phyloP scores from a whole-genome alignment of 2,888 invertebrate genomes.

The Acleris sparsana region DNA sequence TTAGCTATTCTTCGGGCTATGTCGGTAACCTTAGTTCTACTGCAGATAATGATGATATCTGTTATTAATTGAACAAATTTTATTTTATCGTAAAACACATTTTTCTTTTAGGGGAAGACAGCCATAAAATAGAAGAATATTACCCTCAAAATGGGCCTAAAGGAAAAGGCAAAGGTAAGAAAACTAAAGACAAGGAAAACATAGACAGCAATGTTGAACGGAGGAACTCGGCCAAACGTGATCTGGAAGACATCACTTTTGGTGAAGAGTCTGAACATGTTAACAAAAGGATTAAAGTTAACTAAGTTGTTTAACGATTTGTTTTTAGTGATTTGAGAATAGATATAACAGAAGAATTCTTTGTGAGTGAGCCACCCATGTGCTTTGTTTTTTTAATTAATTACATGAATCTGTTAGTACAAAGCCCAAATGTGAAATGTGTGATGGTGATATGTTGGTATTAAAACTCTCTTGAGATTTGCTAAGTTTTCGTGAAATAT shows the following conservation, averaged over 20 bases:
- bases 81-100: neutral
- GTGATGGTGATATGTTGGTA: too few species aligned
- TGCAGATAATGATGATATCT: too few species aligned
- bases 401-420: too few species aligned
- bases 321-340: too few species aligned
- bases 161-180: slow-evolving; percentile 58
- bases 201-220: slow-evolving; percentile 42
- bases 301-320: slow-evolving; percentile 18
- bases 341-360: neutral
- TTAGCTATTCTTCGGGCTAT: too few species aligned
- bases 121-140: slow-evolving; percentile 73
- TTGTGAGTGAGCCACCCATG: neutral
- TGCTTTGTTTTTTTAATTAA: neutral
- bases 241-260: slow-evolving; percentile 48
- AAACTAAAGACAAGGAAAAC: slow-evolving; percentile 55
- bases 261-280: slow-evolving; percentile 43
- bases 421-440: too few species aligned
- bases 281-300: slow-evolving; percentile 59
- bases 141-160: slow-evolving; percentile 54
- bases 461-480: too few species aligned
- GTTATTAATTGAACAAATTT: too few species aligned
- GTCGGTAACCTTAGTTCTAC: too few species aligned
- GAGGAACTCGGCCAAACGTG: slow-evolving; percentile 46
- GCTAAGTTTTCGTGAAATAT: too few species aligned
- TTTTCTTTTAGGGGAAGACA: slow-evolving; percentile 52